A percentile compares a stretch with the other conserved stretches of the same genome.
These are phyloP conservation scores for Rotaria socialis DNA, from an alignment of 2,888 invertebrate genomes.

Conservation along the genomic window DNA sequence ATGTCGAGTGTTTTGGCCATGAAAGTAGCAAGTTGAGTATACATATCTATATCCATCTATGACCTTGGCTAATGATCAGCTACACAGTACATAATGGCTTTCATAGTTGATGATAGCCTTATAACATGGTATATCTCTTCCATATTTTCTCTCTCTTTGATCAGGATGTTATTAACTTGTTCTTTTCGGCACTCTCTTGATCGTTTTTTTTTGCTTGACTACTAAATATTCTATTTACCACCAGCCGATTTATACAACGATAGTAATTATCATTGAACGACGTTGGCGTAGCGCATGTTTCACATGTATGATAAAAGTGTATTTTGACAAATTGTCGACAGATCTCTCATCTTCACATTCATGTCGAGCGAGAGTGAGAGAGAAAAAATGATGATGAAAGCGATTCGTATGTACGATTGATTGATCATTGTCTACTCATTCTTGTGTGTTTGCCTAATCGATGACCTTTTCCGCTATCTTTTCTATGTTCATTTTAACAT, in stretches of 20 bases:
- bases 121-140: not conserved
- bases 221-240: not conserved
- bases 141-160: not conserved
- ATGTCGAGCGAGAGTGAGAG: not conserved
- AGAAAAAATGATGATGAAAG: not conserved
- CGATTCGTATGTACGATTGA: not conserved
- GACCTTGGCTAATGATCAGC: not conserved
- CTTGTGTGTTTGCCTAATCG: not conserved
- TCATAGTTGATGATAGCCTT: not conserved
- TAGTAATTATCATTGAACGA: not conserved
- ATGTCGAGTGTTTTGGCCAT: not conserved
- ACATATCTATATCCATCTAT: too few species aligned
- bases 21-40: not conserved
- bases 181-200: not conserved
- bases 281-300: not conserved
- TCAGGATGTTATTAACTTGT: not conserved
- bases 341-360: not conserved
- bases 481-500: not conserved
- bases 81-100: not conserved
- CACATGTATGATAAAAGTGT: not conserved
- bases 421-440: constrained; percentile 6
- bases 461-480: not conserved
- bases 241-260: not conserved
- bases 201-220: not conserved
- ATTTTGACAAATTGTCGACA: not conserved